Base-by-base conservation (phyloP, 2,797 vertebrate genomes). In the Sebastes paucispinis region DNA sequence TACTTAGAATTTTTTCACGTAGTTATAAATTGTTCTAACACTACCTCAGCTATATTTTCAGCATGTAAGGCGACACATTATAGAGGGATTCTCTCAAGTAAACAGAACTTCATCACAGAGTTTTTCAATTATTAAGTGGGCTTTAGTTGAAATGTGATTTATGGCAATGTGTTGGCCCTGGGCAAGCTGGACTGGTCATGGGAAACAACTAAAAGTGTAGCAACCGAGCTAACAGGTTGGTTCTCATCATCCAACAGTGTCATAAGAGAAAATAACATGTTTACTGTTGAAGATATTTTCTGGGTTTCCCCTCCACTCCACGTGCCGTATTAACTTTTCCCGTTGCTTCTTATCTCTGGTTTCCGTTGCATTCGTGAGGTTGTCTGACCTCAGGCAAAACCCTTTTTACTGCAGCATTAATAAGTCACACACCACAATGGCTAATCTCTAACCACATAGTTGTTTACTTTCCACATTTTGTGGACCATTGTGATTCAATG, bases 381-480 rank as follows among this genome's bases (percentile, higher is more conserved):
- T 3, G 3, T 80, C 60, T 71, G 66, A 80, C 87, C 71, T 88
- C 27, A 73, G 80, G 83, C 73, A 47, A 87, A 79, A 55, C 27
- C 9, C 22, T 62, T 79, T 83, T 81, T 27, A 62, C 57, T 75
- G 59, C 78, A 27, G 22, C 36, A 34, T 73, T 55, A 76, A 29
- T 34, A 55, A 71, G 77, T 75, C 65, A 58, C 76, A 71, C 69
- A 59, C 58, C 34, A 73, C 77, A 80, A 20, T 66, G 39, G 64
- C 32, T 75, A 65, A 84, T 72, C 82, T 85, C 67, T 82, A 60
- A 63, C 74, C 77, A 64, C 62, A 39, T 72, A 25, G 2, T 54
- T 91, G 82, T 92, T 92, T 87, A 82, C 82, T 71, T 88, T 88
- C 81, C 36, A 65, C 59, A 59, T 68, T 77, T 83, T 82, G 68